Conservation (phyloP, 2,113 vertebrate genomes). For the Corvus cornix region DNA sequence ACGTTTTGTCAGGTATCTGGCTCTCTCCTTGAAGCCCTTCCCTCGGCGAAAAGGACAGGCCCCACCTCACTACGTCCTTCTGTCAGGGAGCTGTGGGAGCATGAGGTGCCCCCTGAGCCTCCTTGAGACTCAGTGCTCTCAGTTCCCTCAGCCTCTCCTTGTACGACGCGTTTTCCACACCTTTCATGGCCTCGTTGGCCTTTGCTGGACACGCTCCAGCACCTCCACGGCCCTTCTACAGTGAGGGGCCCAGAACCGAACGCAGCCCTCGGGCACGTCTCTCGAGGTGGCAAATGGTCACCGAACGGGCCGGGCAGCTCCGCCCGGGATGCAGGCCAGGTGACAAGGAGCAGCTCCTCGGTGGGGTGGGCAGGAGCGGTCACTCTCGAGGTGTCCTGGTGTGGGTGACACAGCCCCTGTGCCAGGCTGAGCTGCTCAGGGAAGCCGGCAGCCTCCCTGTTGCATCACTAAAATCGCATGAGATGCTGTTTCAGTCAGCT, state of each 20-base stretch:
- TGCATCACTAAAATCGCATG: fast-evolving
- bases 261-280: not conserved
- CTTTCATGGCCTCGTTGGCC: fast-evolving
- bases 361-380: not conserved
- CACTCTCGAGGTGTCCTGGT: not conserved
- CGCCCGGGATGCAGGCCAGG: fast-evolving
- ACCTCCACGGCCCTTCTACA: fast-evolving
- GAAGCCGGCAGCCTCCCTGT: fast-evolving
- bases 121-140: not conserved
- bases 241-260: not conserved
- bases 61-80: fast-evolving
- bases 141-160: not conserved
- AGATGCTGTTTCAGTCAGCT: not conserved
- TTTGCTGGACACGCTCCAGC: not conserved
- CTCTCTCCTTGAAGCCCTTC: not conserved
- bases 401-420: fast-evolving
- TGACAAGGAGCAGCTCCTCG: not conserved
- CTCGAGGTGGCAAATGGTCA: fast-evolving
- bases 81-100: not conserved
- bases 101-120: no score
- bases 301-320: not conserved
- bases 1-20: fast-evolving
- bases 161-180: fast-evolving
- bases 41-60: not conserved
- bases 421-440: not conserved